A percentile compares a stretch with the other conserved stretches of the same genome.
Evolutionary conservation across 2,888 invertebrate species (phyloP).

Genomic region (Euproctis similis): DNA sequence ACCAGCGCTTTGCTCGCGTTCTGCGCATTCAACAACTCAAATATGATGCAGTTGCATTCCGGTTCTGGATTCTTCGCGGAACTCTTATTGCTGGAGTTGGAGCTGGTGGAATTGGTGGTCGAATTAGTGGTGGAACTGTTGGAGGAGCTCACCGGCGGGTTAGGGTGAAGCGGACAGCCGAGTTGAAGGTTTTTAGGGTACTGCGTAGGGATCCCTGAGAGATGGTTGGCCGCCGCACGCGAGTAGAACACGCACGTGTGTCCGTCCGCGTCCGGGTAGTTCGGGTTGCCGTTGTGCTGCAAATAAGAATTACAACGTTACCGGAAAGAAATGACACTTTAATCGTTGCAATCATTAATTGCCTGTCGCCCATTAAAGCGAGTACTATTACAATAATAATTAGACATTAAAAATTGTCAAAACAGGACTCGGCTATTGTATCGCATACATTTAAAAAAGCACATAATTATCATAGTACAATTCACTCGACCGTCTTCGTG

Average conservation of each 20-base stretch:
- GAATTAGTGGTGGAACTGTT: constrained; percentile 33
- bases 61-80: constrained; percentile 50
- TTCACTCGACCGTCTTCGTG: background rate
- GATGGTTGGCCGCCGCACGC: constrained; percentile 67
- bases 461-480: no score
- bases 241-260: constrained; percentile 72
- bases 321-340: no score
- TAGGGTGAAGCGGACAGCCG: constrained; percentile 56
- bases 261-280: constrained; percentile 83
- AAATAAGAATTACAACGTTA: constrained; percentile 8
- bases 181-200: constrained; percentile 54
- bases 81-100: constrained; percentile 43
- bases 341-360: no score
- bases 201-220: constrained; percentile 60
- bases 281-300: constrained; percentile 96
- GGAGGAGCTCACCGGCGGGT: constrained; percentile 31
- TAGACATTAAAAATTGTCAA: no score
- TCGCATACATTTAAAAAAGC: no score
- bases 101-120: constrained; percentile 37
- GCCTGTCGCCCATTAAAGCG: no score
- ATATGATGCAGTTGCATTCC: constrained; percentile 67
- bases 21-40: constrained; percentile 61
- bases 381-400: no score
- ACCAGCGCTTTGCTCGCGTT: constrained; percentile 64
- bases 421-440: no score